Conservation (phyloP, 1,140 invertebrate species). For the Zophobas atratus region DNA sequence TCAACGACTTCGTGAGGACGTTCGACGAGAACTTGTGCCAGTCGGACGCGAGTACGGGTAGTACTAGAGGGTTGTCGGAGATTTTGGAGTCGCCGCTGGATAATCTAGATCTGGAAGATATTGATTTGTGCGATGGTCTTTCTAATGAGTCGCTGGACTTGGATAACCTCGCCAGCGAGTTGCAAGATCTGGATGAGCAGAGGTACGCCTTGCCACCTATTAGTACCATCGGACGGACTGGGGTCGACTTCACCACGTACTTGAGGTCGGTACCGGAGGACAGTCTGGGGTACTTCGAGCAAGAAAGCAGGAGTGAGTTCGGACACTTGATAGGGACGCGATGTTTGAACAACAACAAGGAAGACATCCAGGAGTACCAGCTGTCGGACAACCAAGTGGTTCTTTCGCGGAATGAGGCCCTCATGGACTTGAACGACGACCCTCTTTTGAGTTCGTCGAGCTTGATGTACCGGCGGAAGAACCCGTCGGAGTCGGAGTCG, state of each 20-base stretch:
- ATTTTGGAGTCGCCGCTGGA: slow-evolving; percentile 57
- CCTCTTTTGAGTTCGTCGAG: slow-evolving; percentile 58
- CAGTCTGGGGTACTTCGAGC: slow-evolving; percentile 52
- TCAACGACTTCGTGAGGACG: slow-evolving; percentile 61
- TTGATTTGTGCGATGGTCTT: slow-evolving; percentile 59
- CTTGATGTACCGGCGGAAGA: slow-evolving; percentile 21
- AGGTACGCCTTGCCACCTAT: slow-evolving; percentile 55
- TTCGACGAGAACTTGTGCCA: slow-evolving; percentile 57
- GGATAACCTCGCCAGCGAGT: slow-evolving; percentile 52
- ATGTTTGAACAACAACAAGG: slow-evolving; percentile 9
- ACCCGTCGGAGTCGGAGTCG: slow-evolving; percentile 53
- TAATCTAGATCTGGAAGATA: slow-evolving; percentile 54
- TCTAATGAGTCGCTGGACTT: slow-evolving; percentile 60
- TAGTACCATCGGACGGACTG: slow-evolving; percentile 57
- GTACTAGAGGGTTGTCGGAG: slow-evolving; percentile 50
- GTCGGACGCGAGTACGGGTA: not conserved
- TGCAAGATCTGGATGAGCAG: slow-evolving; percentile 46
- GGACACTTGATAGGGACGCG: slow-evolving; percentile 57
- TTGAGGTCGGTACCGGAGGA: slow-evolving; percentile 53
- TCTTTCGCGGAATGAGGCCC: slow-evolving; percentile 60
- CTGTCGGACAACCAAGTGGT: slow-evolving; percentile 61
- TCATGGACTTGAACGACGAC: slow-evolving; percentile 60
- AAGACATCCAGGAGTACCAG: slow-evolving; percentile 9
- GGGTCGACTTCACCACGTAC: slow-evolving; percentile 61
- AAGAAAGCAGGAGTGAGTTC: slow-evolving; percentile 56